Conservation (phyloP, 2,797 vertebrate genomes). For the Melanogrammus aeglefinus region DNA sequence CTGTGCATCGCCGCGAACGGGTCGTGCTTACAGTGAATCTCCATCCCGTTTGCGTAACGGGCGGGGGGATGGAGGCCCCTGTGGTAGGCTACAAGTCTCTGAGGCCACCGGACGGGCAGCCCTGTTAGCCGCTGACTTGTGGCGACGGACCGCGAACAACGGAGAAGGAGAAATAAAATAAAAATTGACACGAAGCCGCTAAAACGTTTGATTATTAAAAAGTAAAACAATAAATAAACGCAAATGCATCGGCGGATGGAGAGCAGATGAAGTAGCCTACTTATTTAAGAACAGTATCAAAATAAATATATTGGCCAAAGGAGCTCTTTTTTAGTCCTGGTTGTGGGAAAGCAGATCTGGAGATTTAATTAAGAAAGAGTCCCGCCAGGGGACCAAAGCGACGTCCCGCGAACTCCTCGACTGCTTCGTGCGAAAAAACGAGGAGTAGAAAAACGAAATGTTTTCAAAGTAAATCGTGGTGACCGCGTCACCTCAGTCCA, state of each 20-base stretch:
- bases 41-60: slow-evolving; percentile 78
- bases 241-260: too few species aligned
- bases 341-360: background rate
- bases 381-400: background rate
- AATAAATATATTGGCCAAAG: background rate
- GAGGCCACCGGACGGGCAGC: slow-evolving; percentile 44
- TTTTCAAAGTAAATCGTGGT: background rate
- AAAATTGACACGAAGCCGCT: background rate
- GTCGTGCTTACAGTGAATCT: slow-evolving; percentile 99
- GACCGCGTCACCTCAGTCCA: background rate
- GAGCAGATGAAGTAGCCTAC: too few species aligned
- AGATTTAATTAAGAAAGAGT: background rate
- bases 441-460: background rate
- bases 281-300: background rate
- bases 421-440: background rate
- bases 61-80: slow-evolving; percentile 43
- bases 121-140: slow-evolving; percentile 34
- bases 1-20: slow-evolving; percentile 99
- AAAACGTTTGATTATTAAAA: background rate
- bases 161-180: slow-evolving; percentile 19
- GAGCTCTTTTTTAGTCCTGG: background rate
- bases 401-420: background rate
- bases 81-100: slow-evolving; percentile 29
- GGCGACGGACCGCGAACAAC: slow-evolving; percentile 34
- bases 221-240: background rate